Evolutionary conservation across 2,113 vertebrate genomes (phyloP).

Genomic region (Sisor rabdophorus): DNA sequence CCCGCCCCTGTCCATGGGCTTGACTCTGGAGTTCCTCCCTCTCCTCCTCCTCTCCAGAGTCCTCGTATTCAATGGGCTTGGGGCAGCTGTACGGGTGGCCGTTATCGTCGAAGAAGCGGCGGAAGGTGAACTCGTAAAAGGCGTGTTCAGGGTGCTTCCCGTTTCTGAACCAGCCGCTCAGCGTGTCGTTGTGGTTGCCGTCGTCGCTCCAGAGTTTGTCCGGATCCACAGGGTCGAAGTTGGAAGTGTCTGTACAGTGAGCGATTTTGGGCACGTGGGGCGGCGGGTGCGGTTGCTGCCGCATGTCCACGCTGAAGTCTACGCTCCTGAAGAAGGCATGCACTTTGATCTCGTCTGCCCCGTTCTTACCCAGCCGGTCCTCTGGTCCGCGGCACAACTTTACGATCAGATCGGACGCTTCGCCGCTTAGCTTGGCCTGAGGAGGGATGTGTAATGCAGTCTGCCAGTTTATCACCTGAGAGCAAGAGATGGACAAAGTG

Average conservation of each 20-base stretch:
- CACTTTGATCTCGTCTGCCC: constrained; percentile 93
- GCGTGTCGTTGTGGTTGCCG: constrained; percentile 83
- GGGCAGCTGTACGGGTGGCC: constrained; percentile 96
- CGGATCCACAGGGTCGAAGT: constrained; percentile 97
- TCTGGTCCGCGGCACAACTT: constrained; percentile 92
- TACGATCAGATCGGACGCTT: constrained; percentile 91
- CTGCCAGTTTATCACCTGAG: constrained; percentile 97
- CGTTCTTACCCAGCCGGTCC: constrained; percentile 91
- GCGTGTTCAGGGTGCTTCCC: constrained; percentile 96
- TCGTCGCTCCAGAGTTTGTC: constrained; percentile 93
- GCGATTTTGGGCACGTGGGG: constrained; percentile 93
- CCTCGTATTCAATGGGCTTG: constrained; percentile 90
- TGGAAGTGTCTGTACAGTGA: constrained; percentile 92
- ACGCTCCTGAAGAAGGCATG: constrained; percentile 89
- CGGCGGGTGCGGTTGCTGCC: constrained; percentile 82
- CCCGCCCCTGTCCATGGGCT: constrained; percentile 70
- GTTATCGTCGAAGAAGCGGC: constrained; percentile 97
- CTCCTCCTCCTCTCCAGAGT: constrained; percentile 71
- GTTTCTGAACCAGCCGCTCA: constrained; percentile 91
- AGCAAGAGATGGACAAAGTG: neutral
- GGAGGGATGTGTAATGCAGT: constrained; percentile 88
- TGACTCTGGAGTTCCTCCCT: constrained; percentile 62
- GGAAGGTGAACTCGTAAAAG: constrained; percentile 97
- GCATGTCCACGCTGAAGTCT: constrained; percentile 90
- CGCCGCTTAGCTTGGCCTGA: constrained; percentile 85